Base-by-base conservation (phyloP, 2,113 vertebrate species). In the Isichthys henryi region DNA sequence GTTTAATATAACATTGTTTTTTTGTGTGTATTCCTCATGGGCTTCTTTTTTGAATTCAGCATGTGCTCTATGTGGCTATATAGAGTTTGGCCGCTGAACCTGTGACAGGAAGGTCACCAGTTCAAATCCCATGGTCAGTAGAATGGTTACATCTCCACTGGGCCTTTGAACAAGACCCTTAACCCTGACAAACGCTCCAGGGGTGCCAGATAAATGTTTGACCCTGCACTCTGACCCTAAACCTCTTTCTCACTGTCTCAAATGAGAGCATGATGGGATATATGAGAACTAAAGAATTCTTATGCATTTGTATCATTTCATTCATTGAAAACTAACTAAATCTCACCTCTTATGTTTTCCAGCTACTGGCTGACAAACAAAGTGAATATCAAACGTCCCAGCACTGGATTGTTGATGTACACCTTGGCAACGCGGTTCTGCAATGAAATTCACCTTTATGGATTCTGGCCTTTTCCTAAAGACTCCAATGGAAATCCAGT, bases 361-460 rank as follows among this genome's bases (percentile, higher is more conserved):
- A 98, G 97, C 90, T 98, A 97, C 86, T 98, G 97, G 97, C 92
- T 98, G 91, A 97, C 97, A 85, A 98, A 97, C 94, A 97, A 97
- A 91, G 95, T 98, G 53, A 96, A 96, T 90, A 98, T 98, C 94
- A 98, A 98, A 91, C 94, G 97, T 91, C 97, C 97, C 89, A 97
- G 96, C 93, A 98, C 97, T 23, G 97, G 97, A 91, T 95, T 98
- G 62, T 95, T 97, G 50, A 98, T 98, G 97, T 98, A 98, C 52
- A 98, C 97, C 0, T 95, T 98, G 52, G 96, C 97, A 21, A 98
- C 97, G 0, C 96, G 97, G 80, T 97, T 98, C 93, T 98, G 97
- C 90, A 96, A 97, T 90, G 97, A 98, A 94, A 97, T 98, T 91
- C 95, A 97, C 85, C 95, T 98, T 6, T 98, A 98, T 15, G 97